These are phyloP conservation scores for Drosophila sp. DNA, from an alignment of 1,140 invertebrate genomes.

Conservation along the genomic window DNA sequence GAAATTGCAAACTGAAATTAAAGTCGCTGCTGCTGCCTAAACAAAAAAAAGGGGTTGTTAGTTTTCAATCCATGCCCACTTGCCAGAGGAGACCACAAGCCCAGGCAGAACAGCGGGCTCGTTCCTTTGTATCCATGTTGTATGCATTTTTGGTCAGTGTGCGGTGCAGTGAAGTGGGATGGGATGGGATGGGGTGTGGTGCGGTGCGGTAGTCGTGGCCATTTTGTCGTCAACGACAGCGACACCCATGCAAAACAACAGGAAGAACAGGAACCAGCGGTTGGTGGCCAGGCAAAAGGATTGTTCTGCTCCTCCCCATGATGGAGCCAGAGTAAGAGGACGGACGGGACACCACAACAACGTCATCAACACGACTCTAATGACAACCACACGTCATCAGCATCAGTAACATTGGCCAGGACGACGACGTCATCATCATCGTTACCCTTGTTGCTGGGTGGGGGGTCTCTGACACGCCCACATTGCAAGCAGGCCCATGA, in stretches of 20 bases:
- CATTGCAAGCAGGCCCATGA: slow-evolving; percentile 16
- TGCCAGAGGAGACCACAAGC: slow-evolving; percentile 12
- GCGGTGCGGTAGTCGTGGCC: not conserved
- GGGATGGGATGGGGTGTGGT: not conserved
- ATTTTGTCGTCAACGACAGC: slow-evolving; percentile 14
- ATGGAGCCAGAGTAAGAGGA: not conserved
- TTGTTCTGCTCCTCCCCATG: not conserved
- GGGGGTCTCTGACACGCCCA: slow-evolving; percentile 61
- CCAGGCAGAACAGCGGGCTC: slow-evolving; percentile 6
- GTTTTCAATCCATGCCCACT: slow-evolving; percentile 1
- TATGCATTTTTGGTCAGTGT: slow-evolving; percentile 72
- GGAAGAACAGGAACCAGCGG: slow-evolving; percentile 35
- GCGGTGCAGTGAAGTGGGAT: slow-evolving; percentile 7
- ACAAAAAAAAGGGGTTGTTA: slow-evolving; percentile 9
- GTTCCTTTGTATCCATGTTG: slow-evolving; percentile 58
- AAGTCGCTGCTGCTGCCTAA: slow-evolving; percentile 25
- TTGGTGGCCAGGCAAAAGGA: not conserved
- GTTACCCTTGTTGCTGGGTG: slow-evolving; percentile 24
- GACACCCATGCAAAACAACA: slow-evolving; percentile 68
- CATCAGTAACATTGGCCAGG: slow-evolving; percentile 23
- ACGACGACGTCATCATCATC: not conserved
- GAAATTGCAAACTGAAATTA: slow-evolving; percentile 37
- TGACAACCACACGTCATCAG: slow-evolving; percentile 78
- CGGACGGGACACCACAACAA: slow-evolving; percentile 44
- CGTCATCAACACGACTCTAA: slow-evolving; percentile 70